phyloP scores from a whole-genome alignment of 2,888 invertebrate genomes.

The Melikaiella ostensackeni region DNA sequence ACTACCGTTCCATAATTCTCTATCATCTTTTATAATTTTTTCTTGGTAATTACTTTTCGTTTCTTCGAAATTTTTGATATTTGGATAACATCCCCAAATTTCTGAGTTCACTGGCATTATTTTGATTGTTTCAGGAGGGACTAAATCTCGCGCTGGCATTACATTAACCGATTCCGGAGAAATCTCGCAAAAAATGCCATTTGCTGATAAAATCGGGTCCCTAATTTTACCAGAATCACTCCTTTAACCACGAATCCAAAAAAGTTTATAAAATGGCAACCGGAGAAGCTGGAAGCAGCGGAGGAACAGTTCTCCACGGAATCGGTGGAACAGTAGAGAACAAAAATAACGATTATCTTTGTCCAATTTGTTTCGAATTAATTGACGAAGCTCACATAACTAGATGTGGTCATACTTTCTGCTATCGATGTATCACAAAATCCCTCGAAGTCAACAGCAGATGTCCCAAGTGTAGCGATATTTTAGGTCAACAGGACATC shows the following conservation, averaged over 20 bases:
- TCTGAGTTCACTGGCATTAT: constrained; percentile 75
- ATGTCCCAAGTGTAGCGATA: constrained; percentile 91
- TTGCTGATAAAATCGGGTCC: not conserved
- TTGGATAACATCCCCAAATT: constrained; percentile 37
- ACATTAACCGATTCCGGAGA: constrained; percentile 15
- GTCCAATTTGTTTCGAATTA: constrained; percentile 93
- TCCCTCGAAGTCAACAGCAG: constrained; percentile 83
- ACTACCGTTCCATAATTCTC: constrained; percentile 53
- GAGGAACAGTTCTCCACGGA: constrained; percentile 80
- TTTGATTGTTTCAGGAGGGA: constrained; percentile 81
- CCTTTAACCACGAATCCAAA: not conserved
- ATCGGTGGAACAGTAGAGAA: constrained; percentile 83
- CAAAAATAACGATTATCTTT: constrained; percentile 83
- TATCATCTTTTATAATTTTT: constrained; percentile 47
- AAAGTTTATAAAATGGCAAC: not conserved
- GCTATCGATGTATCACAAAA: constrained; percentile 87
- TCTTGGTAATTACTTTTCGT: not conserved
- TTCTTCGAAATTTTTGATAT: not conserved
- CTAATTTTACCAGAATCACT: not conserved
- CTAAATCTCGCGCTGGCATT: constrained; percentile 66
- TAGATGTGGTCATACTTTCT: constrained; percentile 95
- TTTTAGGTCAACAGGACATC: constrained; percentile 84
- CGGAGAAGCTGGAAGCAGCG: constrained; percentile 48
- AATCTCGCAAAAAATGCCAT: constrained; percentile 12
- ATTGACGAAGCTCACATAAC: constrained; percentile 95